Evolutionary conservation across 2,113 vertebrate species (phyloP).

Genomic region (Notarius quadriscutis): DNA sequence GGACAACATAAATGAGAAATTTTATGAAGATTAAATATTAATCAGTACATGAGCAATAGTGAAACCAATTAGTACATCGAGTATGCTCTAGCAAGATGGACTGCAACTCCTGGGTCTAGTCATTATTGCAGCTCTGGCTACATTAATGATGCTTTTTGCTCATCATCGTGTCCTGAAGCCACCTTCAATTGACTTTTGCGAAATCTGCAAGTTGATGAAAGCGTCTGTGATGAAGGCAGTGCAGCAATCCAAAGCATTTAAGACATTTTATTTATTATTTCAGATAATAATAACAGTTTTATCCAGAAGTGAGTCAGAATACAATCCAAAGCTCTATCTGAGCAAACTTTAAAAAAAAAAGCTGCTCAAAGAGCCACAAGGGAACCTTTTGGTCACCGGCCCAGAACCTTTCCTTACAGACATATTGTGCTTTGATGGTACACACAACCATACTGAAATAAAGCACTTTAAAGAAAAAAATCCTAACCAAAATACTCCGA

Average conservation of each 20-base stretch:
- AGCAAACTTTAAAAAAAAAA: not conserved
- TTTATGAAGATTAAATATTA: constrained; percentile 26
- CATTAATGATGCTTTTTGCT: constrained; percentile 25
- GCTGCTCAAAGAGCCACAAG: not conserved
- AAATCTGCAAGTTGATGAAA: not conserved
- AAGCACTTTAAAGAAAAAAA: not conserved
- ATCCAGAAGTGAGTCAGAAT: not conserved
- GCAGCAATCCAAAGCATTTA: not conserved
- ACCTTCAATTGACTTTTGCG: not conserved
- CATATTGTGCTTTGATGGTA: not conserved
- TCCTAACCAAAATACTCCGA: not conserved
- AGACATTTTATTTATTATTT: constrained; percentile 4
- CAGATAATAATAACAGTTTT: not conserved
- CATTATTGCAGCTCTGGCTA: constrained; percentile 29
- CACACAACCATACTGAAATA: not conserved
- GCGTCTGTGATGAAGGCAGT: not conserved
- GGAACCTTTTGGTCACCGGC: not conserved
- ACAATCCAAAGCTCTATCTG: not conserved
- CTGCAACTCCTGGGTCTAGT: constrained; percentile 8
- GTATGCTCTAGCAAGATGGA: not conserved
- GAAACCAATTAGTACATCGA: constrained; percentile 25
- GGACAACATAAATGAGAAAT: constrained; percentile 11
- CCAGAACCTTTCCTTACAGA: not conserved
- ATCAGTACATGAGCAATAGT: constrained; percentile 1
- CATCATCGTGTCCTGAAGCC: constrained; percentile 8